These are phyloP conservation scores for Cherax destructor DNA, from an alignment of 1,140 invertebrate species.

Conservation along the genomic window DNA sequence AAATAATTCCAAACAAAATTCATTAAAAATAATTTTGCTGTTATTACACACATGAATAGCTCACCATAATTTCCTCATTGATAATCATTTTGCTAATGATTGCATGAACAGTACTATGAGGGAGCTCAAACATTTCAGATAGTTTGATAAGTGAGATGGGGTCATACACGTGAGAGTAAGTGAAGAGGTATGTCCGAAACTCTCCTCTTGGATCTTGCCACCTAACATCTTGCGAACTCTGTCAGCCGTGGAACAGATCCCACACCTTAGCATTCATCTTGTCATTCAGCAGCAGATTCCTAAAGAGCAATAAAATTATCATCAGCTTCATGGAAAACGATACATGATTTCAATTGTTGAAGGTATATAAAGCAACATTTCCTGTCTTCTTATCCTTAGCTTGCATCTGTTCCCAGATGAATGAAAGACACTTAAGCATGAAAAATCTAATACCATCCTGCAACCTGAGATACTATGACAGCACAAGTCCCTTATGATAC, in stretches of 20 bases:
- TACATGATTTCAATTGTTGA: no score
- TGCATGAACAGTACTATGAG: conserved; percentile 91
- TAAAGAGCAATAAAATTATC: conserved; percentile 72
- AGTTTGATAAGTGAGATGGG: conserved; percentile 93
- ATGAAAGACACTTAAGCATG: no score
- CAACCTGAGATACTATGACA: no score
- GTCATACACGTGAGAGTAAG: conserved; percentile 98
- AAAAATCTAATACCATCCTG: no score
- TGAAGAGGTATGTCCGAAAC: conserved; percentile 98
- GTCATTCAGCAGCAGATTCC: conserved; percentile 97
- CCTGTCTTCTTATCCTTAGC: no score
- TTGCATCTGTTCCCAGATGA: no score
- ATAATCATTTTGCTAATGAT: conserved; percentile 99
- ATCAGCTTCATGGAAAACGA: neutral
- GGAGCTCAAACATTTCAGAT: conserved; percentile 96
- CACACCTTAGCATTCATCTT: conserved; percentile 99
- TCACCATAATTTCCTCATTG: conserved; percentile 96
- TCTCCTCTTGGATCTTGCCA: conserved; percentile 96
- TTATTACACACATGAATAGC: conserved; percentile 3
- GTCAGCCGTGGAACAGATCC: conserved; percentile 96
- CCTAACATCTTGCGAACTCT: conserved; percentile 95
- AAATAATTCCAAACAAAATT: no score
- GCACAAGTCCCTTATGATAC: no score
- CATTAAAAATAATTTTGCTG: no score
- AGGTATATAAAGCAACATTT: no score